Percentiles rank a stretch among this genome's conserved stretches.
Evolutionary conservation across 2,888 invertebrate genomes (phyloP).

Genomic region (Catonia carolina): DNA sequence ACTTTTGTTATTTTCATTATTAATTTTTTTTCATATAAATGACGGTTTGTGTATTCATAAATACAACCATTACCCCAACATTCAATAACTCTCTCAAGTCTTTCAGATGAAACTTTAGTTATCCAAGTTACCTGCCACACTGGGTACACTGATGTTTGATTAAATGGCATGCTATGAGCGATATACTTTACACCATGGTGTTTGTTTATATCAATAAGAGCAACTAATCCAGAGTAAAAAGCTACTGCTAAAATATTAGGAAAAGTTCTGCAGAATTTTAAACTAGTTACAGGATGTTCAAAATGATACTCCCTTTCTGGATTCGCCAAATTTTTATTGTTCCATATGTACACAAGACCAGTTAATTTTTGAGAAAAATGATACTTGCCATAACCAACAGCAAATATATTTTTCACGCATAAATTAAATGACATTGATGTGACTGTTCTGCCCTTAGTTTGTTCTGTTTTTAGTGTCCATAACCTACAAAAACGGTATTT

Average conservation of each 20-base stretch:
- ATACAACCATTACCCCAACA: background rate
- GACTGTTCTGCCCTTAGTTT: conserved; percentile 51
- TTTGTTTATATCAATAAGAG: conserved; percentile 60
- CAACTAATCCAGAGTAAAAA: conserved; percentile 63
- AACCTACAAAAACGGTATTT: conserved; percentile 58
- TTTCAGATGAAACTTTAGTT: background rate
- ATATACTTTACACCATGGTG: background rate
- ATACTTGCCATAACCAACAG: conserved; percentile 67
- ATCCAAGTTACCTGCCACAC: background rate
- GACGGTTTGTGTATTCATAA: conserved; percentile 16
- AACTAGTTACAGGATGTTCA: conserved; percentile 55
- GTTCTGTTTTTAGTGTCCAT: conserved; percentile 56
- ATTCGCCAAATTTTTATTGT: conserved; percentile 63
- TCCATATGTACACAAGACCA: conserved; percentile 70
- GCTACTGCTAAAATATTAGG: conserved; percentile 71
- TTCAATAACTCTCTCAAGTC: background rate
- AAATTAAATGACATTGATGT: conserved; percentile 60
- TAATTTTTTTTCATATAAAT: conserved; percentile 19
- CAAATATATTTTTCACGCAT: conserved; percentile 61
- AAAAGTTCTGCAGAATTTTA: conserved; percentile 60
- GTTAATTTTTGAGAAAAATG: conserved; percentile 49
- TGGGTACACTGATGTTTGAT: background rate
- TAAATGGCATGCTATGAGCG: background rate
- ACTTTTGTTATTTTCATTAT: conserved; percentile 46
- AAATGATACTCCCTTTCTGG: conserved; percentile 65